Percentiles rank a stretch among this genome's conserved stretches.
phyloP scores from a whole-genome alignment of 2,888 invertebrate genomes.

The Seira ritae region DNA sequence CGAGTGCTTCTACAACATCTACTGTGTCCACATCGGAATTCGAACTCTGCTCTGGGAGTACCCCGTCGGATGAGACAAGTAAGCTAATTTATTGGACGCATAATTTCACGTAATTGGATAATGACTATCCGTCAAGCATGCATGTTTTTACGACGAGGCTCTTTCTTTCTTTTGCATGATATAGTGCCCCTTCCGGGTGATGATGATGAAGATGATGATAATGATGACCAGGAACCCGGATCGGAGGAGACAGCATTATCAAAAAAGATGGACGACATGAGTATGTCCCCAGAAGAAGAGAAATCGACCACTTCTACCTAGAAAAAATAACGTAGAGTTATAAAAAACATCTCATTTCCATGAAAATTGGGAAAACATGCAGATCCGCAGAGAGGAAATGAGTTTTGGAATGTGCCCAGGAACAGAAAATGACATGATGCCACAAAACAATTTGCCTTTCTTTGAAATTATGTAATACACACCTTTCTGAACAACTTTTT shows the following conservation, averaged over 20 bases:
- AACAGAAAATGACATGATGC: conserved; percentile 58
- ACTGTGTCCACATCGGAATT: conserved; percentile 33
- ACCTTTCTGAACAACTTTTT: conserved; percentile 34
- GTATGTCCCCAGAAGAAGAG: conserved; percentile 50
- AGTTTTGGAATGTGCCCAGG: conserved; percentile 22
- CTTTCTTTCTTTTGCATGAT: neutral
- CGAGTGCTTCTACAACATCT: conserved; percentile 53
- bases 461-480: conserved; percentile 53
- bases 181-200: conserved; percentile 6
- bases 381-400: conserved; percentile 9
- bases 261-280: conserved; percentile 49
- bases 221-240: conserved; percentile 45
- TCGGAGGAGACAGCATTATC: neutral
- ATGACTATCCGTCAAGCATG: conserved; percentile 4
- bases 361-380: conserved; percentile 15
- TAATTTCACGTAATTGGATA: conserved; percentile 16
- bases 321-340: neutral
- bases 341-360: neutral
- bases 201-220: too few relatives aligned
- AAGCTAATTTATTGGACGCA: neutral
- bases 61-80: conserved; percentile 42
- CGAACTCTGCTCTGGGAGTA: conserved; percentile 33
- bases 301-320: conserved; percentile 53
- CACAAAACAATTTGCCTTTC: conserved; percentile 64
- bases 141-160: neutral